Base-by-base conservation (phyloP, 2,113 vertebrate species). In the Hyperoodon ampullatus region DNA sequence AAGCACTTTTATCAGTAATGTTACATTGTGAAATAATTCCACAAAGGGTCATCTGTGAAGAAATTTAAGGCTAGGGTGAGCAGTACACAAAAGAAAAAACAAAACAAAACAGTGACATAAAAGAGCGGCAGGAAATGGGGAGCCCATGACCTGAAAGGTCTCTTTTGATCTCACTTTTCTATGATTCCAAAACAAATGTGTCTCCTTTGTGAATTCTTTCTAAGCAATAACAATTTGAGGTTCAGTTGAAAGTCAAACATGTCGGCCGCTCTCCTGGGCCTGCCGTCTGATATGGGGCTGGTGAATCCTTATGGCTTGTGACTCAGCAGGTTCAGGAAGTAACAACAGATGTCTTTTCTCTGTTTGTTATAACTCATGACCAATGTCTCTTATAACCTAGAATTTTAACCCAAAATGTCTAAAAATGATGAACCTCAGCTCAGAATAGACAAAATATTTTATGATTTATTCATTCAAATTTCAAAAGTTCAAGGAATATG, bases 111-210 rank as follows among this genome's bases (percentile, higher is more conserved):
- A 70, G 24, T 35, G 24, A 33, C n/a, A 11, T 30, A 23, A 35
- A 90, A 53, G 63, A 93, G 6, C 4, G 2, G 19, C 89, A 84
- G 87, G 65, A 93, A 83, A 23, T 14, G 6, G 39, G 65, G 8
- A 78, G 4, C 11, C 5, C 0, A 30, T 42, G 55, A 81, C 71
- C 63, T 4, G 9, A 85, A 89, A 93, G 50, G 24, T 92, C 33
- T 94, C 80, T 44, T 92, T 94, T 93, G 91, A 93, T 90, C 77
- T 94, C 65, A 75, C 81, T 90, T 89, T 91, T 80, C 81, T 86
- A 13, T 92, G 66, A 6, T 95, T 94, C 80, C 92, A 96, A 97
- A 96, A 50, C 35, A 96, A 94, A 53, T 90, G 28, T 81, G 39
- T 75, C 63, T 96, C 65, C 18, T 70, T 60, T 93, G 42, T 50